Conservation (phyloP, 2,113 vertebrate species). For the Turdus rufiventris region DNA sequence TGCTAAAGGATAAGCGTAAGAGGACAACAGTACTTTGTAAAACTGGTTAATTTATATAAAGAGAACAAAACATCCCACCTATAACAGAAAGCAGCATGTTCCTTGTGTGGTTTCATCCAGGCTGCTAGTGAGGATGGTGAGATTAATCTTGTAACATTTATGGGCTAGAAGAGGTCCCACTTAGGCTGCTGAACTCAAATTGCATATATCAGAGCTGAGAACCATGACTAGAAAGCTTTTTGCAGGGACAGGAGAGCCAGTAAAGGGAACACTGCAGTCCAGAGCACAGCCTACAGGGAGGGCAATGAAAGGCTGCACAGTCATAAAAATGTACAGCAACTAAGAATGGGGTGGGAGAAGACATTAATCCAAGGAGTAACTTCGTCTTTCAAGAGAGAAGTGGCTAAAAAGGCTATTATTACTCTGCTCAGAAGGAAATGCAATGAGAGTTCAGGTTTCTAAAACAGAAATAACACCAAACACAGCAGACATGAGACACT, state of each 20-base stretch:
- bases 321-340: background rate
- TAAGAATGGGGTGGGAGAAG: background rate
- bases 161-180: background rate
- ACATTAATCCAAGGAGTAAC: background rate
- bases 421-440: background rate
- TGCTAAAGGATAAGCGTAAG: background rate
- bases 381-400: background rate
- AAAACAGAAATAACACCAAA: rapidly evolving
- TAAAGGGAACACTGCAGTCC: background rate
- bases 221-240: background rate
- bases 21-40: background rate
- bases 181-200: background rate
- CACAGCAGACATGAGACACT: background rate
- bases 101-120: background rate
- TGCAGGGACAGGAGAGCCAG: background rate
- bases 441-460: background rate
- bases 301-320: background rate
- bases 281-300: background rate
- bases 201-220: background rate
- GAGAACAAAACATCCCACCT: background rate
- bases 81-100: background rate
- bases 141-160: background rate
- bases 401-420: background rate
- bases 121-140: background rate
- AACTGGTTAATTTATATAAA: background rate